phyloP scores from a whole-genome alignment of 2,113 vertebrate species.

The Crotalus horridus region DNA sequence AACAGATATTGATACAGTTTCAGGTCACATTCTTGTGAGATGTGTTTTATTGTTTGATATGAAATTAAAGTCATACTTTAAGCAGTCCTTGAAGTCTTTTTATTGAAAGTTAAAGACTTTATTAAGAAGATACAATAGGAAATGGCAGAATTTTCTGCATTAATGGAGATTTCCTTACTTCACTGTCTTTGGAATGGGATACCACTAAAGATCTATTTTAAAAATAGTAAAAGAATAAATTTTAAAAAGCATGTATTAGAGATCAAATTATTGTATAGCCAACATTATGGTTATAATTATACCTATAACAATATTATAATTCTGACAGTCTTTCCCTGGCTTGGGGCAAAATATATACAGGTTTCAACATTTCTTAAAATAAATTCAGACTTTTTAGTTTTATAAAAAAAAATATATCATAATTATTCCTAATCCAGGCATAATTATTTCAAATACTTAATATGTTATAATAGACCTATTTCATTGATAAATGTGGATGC shows the following conservation, averaged over 20 bases:
- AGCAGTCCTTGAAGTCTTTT: not conserved
- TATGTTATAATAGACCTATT: not conserved
- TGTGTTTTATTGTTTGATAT: not conserved
- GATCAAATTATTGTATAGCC: not conserved
- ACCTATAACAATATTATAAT: not conserved
- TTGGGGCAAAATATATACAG: not conserved
- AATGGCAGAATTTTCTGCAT: not conserved
- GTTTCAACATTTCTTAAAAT: not conserved
- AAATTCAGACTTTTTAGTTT: not conserved
- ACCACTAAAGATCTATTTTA: not conserved
- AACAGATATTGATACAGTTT: not conserved
- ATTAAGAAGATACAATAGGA: not conserved
- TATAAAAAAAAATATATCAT: not conserved
- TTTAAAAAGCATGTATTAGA: not conserved
- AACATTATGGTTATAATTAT: not conserved
- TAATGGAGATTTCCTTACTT: not conserved
- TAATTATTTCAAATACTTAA: not conserved
- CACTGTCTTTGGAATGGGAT: not conserved
- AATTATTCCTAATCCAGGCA: not conserved
- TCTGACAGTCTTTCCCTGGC: not conserved
- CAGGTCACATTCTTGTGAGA: not conserved
- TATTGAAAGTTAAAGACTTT: not conserved
- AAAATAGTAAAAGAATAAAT: not conserved
- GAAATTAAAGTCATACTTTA: not conserved
- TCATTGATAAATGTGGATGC: not conserved